These are phyloP conservation scores for Leptinotarsa rubiginosa DNA, from an alignment of 2,888 invertebrate species.

Conservation along the genomic window DNA sequence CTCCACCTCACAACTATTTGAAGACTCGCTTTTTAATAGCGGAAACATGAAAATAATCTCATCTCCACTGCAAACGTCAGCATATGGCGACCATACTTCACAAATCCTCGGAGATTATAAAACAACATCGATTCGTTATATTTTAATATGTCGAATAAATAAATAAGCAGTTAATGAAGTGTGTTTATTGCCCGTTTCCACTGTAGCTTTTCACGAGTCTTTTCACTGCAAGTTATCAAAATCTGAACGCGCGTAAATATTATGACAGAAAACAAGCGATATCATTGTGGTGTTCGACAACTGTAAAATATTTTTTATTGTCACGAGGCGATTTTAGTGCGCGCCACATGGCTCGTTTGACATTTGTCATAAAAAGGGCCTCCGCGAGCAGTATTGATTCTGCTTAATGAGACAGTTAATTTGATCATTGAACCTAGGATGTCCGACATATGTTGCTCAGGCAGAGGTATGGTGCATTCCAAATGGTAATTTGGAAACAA, in stretches of 20 bases:
- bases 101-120: slow-evolving; percentile 56
- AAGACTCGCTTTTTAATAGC: neutral
- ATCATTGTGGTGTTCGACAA: slow-evolving; percentile 53
- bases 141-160: slow-evolving; percentile 68
- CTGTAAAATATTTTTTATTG: slow-evolving; percentile 59
- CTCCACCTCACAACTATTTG: too few species aligned
- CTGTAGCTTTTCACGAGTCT: slow-evolving; percentile 68
- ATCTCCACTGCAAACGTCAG: slow-evolving; percentile 32
- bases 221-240: slow-evolving; percentile 71
- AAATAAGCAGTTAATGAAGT: slow-evolving; percentile 72
- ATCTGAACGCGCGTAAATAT: slow-evolving; percentile 69
- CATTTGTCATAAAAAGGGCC: slow-evolving; percentile 54
- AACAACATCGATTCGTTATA: slow-evolving; percentile 56
- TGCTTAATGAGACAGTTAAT: slow-evolving; percentile 60
- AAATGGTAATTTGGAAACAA: slow-evolving; percentile 24
- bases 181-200: slow-evolving; percentile 70
- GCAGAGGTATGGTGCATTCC: slow-evolving; percentile 24
- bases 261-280: slow-evolving; percentile 68
- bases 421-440: slow-evolving; percentile 25
- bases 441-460: slow-evolving; percentile 28
- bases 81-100: slow-evolving; percentile 59
- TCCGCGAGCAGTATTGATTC: slow-evolving; percentile 53
- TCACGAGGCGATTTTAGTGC: slow-evolving; percentile 54
- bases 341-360: slow-evolving; percentile 55
- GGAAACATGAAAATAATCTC: neutral